Evolutionary conservation across 1,140 invertebrate species (phyloP).

Genomic region (Globodera ellingtonae): DNA sequence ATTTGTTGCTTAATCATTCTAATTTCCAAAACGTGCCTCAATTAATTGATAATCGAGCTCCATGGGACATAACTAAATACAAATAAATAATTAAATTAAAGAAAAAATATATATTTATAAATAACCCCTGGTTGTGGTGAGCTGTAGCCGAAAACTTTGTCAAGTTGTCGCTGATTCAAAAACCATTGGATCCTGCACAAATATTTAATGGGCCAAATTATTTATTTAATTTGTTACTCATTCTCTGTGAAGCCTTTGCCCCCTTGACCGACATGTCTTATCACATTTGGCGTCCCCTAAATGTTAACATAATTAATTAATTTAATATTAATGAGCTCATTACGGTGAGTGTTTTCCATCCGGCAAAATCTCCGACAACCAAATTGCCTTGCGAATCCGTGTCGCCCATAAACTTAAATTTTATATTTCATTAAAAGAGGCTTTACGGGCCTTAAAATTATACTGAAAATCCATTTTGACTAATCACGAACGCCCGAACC

Average conservation of each 20-base stretch:
- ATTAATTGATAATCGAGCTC: constrained; percentile 9
- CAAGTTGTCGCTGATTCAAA: constrained; percentile 43
- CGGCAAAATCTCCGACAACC: constrained; percentile 38
- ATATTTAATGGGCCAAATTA: background rate
- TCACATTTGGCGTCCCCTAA: constrained; percentile 5
- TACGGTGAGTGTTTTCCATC: constrained; percentile 41
- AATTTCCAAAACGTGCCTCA: background rate
- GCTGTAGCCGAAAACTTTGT: constrained; percentile 48
- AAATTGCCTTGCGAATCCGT: constrained; percentile 55
- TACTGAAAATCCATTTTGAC: no score
- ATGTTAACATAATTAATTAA: background rate
- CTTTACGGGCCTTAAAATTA: background rate
- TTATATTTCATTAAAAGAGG: background rate
- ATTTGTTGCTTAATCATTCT: background rate
- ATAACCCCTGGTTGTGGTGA: constrained; percentile 36
- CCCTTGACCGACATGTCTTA: background rate
- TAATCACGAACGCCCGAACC: no score
- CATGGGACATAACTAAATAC: constrained; percentile 9
- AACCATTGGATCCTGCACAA: constrained; percentile 23
- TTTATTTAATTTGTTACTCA: constrained; percentile 13
- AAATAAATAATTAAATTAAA: background rate
- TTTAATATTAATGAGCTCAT: background rate
- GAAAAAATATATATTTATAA: background rate
- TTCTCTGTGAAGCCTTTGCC: background rate
- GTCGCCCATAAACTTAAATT: constrained; percentile 57